Base-by-base conservation (phyloP, 2,888 invertebrate species). In the Eristalis arbustorum region DNA sequence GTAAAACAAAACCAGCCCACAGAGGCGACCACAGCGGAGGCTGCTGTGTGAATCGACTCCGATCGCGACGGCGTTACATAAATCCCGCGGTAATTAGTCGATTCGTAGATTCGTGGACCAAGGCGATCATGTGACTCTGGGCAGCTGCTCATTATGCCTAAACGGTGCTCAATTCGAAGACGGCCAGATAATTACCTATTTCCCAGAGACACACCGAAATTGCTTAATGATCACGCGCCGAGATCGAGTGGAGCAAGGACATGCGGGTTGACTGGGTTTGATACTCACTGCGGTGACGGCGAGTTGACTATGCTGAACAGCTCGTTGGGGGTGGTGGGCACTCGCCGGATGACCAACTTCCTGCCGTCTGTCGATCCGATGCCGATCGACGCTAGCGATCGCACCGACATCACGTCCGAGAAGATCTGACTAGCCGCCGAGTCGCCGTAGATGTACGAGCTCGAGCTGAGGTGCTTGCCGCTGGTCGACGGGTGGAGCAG, bases 331-430 rank as follows among this genome's bases (percentile, higher is more conserved):
- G 97, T 96, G 72, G 96, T 96, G 78, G 97, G 97, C 89, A 97
- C 96, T 91, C 96, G 94, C 90, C 96, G 94, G 90, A 97, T 96
- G 90, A 97, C 96, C 94, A 97, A 95, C 93, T 96, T 96, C 90
- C 96, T 95, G 64, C 97, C 97, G 93, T 97, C 97, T 59, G 97
- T 97, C 88, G 97, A 97, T 40, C 97, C 97, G 95, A 97, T 96
- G 69, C 97, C 97, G 89, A 97, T 96, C 69, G 97, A 97, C 77
- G 97, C 96, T 90, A 97, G 94, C 64, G 97, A 97, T 88, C 96
- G 94, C 88, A 96, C 95, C 40, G 96, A 96, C 40, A 95, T 95
- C 64, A 95, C 95, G 93, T 96, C 96, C 72, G 94, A 93, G 89
- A 93, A 93, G 88, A 94, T 92, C 88, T 91, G 92, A 88, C 93